Evolutionary conservation across 1,140 invertebrate genomes (phyloP).

Genomic region (Rhagoletis pomonella): DNA sequence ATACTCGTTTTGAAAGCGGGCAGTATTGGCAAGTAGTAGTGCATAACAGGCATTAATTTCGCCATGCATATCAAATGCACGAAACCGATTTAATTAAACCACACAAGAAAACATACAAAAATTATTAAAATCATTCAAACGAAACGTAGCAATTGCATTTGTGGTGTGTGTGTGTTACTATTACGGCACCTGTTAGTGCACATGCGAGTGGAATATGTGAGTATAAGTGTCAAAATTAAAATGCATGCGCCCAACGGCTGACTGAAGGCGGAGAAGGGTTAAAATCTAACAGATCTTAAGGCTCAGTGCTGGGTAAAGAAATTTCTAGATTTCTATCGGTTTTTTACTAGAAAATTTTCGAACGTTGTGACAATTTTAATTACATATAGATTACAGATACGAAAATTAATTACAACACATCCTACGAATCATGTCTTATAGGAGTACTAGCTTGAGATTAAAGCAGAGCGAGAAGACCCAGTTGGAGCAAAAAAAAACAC

Average conservation of each 20-base stretch:
- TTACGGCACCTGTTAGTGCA: background rate
- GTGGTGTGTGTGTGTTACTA: background rate
- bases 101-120: background rate
- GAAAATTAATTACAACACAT: too few species aligned
- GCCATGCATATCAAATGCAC: slow-evolving; percentile 1
- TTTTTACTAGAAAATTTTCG: too few species aligned
- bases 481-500: too few species aligned
- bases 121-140: slow-evolving; percentile 17
- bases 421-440: too few species aligned
- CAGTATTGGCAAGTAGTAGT: background rate
- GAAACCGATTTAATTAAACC: slow-evolving; percentile 32
- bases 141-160: background rate
- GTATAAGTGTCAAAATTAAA: background rate
- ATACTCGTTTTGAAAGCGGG: background rate
- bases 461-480: too few species aligned
- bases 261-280: too few species aligned
- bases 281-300: too few species aligned
- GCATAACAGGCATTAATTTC: background rate
- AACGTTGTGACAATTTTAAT: too few species aligned
- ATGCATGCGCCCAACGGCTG: background rate
- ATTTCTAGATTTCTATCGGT: too few species aligned
- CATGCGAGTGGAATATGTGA: background rate
- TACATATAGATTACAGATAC: too few species aligned
- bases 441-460: too few species aligned
- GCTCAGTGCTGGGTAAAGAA: background rate